Conservation (phyloP, 2,113 vertebrate genomes). For the Perca schrenkii region DNA sequence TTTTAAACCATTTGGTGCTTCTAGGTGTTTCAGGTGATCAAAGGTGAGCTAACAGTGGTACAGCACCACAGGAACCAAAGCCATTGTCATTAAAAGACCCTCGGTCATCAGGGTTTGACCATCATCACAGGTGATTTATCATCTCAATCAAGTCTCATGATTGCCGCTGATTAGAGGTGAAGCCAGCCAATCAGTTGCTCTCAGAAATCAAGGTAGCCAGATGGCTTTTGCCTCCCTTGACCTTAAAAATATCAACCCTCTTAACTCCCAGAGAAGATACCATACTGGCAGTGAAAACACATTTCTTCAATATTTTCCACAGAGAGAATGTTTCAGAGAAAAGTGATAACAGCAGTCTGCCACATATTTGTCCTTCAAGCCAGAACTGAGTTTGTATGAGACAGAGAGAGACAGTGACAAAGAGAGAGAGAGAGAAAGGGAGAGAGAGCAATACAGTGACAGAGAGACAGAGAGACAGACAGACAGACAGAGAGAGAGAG, state of each 20-base stretch:
- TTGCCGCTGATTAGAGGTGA: constrained; percentile 68
- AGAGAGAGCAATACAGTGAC: neutral
- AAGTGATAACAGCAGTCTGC: constrained; percentile 47
- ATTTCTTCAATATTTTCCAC: constrained; percentile 16
- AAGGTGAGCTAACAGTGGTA: constrained; percentile 37
- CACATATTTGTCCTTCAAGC: constrained; percentile 67
- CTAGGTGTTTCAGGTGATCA: constrained; percentile 41
- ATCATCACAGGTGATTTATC: constrained; percentile 49
- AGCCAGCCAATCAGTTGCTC: constrained; percentile 60
- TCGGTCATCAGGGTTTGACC: constrained; percentile 59
- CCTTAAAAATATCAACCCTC: constrained; percentile 32
- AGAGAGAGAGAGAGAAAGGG: no score
- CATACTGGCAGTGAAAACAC: constrained; percentile 5
- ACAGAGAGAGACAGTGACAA: neutral
- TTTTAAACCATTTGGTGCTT: neutral
- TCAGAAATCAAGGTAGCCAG: constrained; percentile 56
- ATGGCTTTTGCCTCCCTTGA: constrained; percentile 13
- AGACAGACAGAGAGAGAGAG: no score
- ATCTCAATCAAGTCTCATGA: constrained; percentile 73
- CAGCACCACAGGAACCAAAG: constrained; percentile 32
- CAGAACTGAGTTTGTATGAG: constrained; percentile 12
- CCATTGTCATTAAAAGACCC: constrained; percentile 52
- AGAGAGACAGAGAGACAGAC: no score
- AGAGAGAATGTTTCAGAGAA: constrained; percentile 11
- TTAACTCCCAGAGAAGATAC: constrained; percentile 12